Evolutionary conservation across 92 coral and sea anemone genomes (phyloP).

Genomic region (Actinostola sp.): DNA sequence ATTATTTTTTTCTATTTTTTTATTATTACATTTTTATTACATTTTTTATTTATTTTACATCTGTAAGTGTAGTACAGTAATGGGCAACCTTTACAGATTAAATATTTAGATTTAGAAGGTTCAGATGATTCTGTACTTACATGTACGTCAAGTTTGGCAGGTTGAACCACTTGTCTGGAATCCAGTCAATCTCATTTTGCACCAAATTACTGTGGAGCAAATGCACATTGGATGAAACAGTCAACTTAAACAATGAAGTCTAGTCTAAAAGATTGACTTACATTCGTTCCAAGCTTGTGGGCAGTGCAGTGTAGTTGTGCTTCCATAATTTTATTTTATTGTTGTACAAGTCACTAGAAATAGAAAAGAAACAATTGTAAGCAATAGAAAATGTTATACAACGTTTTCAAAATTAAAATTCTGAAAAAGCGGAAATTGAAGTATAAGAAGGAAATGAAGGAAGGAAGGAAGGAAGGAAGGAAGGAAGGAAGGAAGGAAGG

Average conservation of each 20-base stretch:
- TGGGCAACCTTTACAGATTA: not conserved
- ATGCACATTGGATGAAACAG: not conserved
- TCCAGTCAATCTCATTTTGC: constrained; percentile 79
- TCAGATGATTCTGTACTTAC: constrained; percentile 56
- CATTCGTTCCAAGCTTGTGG: constrained; percentile 73
- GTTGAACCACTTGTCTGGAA: constrained; percentile 88
- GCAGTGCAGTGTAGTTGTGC: constrained; percentile 81
- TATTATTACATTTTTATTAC: too few species aligned
- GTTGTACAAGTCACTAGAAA: constrained; percentile 72
- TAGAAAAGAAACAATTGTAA: not conserved
- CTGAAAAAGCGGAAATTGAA: not conserved
- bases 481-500: too few species aligned
- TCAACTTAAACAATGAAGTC: not conserved
- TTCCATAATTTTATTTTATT: constrained; percentile 71
- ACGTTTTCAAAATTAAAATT: not conserved
- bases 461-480: not conserved
- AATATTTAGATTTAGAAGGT: not conserved
- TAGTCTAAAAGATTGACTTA: constrained; percentile 40
- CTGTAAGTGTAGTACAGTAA: not conserved
- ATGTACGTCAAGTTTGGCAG: constrained; percentile 85
- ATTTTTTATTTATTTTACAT: too few species aligned
- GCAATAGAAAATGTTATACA: not conserved
- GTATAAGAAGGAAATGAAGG: not conserved
- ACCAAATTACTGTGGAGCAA: constrained; percentile 64
- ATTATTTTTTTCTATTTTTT: too few species aligned